Evolutionary conservation across 2,113 vertebrate species (phyloP), one percentile per base, ranked within the genome.

Genomic region (Aegithalos caudatus): DNA sequence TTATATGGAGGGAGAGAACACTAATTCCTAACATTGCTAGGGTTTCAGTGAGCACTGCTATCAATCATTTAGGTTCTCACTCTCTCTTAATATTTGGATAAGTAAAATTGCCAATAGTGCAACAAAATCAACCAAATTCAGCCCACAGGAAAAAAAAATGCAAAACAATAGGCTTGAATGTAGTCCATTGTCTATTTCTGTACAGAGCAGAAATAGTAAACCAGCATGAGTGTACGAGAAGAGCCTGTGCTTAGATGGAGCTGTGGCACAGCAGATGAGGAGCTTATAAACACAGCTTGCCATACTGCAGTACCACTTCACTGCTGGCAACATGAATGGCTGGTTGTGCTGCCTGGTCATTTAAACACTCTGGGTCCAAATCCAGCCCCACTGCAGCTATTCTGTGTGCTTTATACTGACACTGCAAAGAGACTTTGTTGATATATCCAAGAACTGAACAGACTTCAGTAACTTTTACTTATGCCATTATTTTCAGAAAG

Each of bases 171-270:
- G 78, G 14, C 28, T 74, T 95, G 81, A 96, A 67, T 90, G 35
- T 33, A 73, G 35, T 73, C 78, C 87, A 93, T 92, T 92, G 71
- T 93, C 95, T 96, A 93, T 94, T 96, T 97, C 80, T 61, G 86
- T 95, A 66, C 0, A 23, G 72, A 57, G 88, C 94, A 96, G 94
- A 96, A 96, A 97, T 93, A 97, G 96, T 64, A 96, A 96, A 64
- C 12, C 65, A 93, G 80, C 86, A 10, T 57, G 74, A 58, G 27
- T 2, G 3, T 65, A 57, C 1, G 14, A 86, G 79, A 83, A 70
- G 80, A 58, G 24, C 66, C 74, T 3, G 2, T 64, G 82, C 67
- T 86, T 56, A 51, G 66, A 85, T 6, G 6, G 82, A 90, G n/a
- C 58, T 10, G 7, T 47, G 56, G 78, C 0, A 1, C 53, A 73